phyloP scores from a whole-genome alignment of 2,797 vertebrate genomes.

The Acipenser oxyrinchus region DNA sequence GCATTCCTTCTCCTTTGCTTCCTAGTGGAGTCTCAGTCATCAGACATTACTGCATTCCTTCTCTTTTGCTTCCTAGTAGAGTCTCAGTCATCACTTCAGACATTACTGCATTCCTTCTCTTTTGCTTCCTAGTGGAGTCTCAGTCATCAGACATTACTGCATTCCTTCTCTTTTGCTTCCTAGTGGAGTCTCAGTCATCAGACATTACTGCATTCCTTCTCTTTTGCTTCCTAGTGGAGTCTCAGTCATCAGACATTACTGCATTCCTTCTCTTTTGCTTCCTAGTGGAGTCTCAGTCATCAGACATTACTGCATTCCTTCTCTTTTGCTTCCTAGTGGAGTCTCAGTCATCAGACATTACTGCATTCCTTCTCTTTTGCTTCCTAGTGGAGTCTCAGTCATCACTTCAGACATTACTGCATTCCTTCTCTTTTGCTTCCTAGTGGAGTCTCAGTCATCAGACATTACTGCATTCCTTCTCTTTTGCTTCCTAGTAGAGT shows the following conservation, averaged over 20 bases:
- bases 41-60: conserved; percentile 18
- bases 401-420: conserved; percentile 25
- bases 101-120: conserved; percentile 14
- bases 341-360: conserved; percentile 40
- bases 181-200: conserved; percentile 42
- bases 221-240: conserved; percentile 36
- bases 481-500: conserved; percentile 36
- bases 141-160: conserved; percentile 32
- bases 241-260: conserved; percentile 36
- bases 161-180: conserved; percentile 23
- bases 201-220: conserved; percentile 14
- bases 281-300: conserved; percentile 41
- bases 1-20: conserved; percentile 17
- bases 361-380: conserved; percentile 19
- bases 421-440: conserved; percentile 23
- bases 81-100: conserved; percentile 44
- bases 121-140: conserved; percentile 39
- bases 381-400: conserved; percentile 41
- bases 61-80: conserved; percentile 32
- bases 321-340: conserved; percentile 32
- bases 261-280: conserved; percentile 22
- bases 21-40: conserved; percentile 41
- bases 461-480: conserved; percentile 14
- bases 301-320: conserved; percentile 18
- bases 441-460: conserved; percentile 42